Evolutionary conservation across 2,113 vertebrate genomes (phyloP).

Genomic region (Chinchilla lanigera): DNA sequence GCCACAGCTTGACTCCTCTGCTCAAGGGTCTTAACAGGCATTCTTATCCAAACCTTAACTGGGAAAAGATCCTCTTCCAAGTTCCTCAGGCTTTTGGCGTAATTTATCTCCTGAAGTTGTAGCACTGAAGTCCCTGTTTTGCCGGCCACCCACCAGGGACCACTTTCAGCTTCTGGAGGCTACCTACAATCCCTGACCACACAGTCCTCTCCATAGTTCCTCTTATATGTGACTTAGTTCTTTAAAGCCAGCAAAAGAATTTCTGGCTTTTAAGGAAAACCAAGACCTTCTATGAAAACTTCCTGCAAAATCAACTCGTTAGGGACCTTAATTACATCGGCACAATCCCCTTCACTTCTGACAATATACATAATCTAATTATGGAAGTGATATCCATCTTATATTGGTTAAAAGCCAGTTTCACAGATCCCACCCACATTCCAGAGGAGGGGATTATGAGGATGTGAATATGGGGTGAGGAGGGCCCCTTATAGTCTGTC

Average conservation of each 20-base stretch:
- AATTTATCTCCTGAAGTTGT: slow-evolving; percentile 13
- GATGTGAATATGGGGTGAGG: background rate
- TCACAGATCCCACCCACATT: background rate
- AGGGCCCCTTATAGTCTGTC: background rate
- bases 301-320: background rate
- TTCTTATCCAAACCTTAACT: background rate
- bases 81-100: background rate
- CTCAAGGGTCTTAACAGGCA: background rate
- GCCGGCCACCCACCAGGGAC: background rate
- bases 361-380: background rate
- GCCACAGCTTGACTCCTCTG: background rate
- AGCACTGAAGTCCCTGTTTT: slow-evolving; percentile 4
- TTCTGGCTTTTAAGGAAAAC: background rate
- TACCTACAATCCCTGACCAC: background rate
- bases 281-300: background rate
- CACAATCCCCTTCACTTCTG: slow-evolving; percentile 23
- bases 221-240: background rate
- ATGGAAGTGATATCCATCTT: background rate
- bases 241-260: slow-evolving; percentile 5
- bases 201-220: background rate
- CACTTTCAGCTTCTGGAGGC: background rate
- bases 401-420: slow-evolving; percentile 35
- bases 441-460: background rate
- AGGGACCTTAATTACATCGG: background rate
- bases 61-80: background rate